Conservation (phyloP, 2,888 invertebrate species). For the Synanthedon formicaeformis region DNA sequence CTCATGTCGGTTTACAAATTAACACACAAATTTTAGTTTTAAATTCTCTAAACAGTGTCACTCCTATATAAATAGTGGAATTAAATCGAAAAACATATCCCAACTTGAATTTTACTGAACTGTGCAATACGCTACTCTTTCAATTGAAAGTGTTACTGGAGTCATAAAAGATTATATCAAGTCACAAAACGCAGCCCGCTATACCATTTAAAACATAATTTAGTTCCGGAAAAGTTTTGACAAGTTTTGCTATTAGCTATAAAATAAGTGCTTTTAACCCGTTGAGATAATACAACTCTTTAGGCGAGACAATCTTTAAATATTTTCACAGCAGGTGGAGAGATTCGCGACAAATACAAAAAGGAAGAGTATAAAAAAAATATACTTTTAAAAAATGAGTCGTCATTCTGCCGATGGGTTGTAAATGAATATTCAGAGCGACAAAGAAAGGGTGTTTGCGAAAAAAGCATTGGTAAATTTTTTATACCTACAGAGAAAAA, state of each 20-base stretch:
- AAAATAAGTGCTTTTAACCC: too few relatives aligned
- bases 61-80: too few relatives aligned
- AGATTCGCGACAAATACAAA: slow-evolving; percentile 38
- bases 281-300: too few relatives aligned
- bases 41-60: background rate
- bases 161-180: too few relatives aligned
- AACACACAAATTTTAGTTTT: background rate
- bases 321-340: slow-evolving; percentile 38
- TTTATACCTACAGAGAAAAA: slow-evolving; percentile 26
- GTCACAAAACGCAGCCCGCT: too few relatives aligned
- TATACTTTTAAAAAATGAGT: slow-evolving; percentile 47
- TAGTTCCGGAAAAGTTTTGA: too few relatives aligned
- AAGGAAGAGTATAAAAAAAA: slow-evolving; percentile 39
- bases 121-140: too few relatives aligned
- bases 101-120: too few relatives aligned
- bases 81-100: too few relatives aligned
- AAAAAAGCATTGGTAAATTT: slow-evolving; percentile 45
- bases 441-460: slow-evolving; percentile 54
- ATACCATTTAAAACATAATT: too few relatives aligned
- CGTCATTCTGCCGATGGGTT: slow-evolving; percentile 56
- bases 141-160: too few relatives aligned
- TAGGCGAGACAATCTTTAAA: slow-evolving; percentile 18
- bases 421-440: slow-evolving; percentile 64
- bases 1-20: background rate
- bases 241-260: too few relatives aligned